Evolutionary conservation across 1,140 invertebrate genomes (phyloP).

Genomic region (Trialeurodes vaporariorum): DNA sequence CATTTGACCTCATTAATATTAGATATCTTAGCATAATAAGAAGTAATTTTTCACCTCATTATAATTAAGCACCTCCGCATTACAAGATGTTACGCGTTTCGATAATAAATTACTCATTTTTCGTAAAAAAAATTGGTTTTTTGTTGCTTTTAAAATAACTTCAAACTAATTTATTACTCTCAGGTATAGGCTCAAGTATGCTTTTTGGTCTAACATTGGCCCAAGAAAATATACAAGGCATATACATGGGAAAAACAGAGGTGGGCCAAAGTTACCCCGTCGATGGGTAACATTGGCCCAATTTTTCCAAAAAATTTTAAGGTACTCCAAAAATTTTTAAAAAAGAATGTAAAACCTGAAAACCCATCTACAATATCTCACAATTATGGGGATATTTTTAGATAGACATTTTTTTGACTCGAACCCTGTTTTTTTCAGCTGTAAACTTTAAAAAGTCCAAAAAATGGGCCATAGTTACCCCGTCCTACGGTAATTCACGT

Average conservation of each 20-base stretch:
- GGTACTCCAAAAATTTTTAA: neutral
- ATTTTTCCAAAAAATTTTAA: constrained; percentile 3
- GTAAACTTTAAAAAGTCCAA: too few species aligned
- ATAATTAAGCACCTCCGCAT: neutral
- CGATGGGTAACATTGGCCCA: constrained; percentile 11
- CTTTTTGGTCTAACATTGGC: too few species aligned
- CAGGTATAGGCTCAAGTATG: too few species aligned
- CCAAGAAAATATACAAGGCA: constrained; percentile 1
- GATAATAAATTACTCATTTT: neutral
- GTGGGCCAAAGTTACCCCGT: constrained; percentile 13
- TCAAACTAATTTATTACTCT: too few species aligned
- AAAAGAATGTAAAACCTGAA: too few species aligned
- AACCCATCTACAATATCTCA: too few species aligned
- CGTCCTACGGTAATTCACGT: too few species aligned
- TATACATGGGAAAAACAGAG: neutral
- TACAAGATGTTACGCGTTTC: constrained; percentile 3
- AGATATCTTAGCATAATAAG: neutral
- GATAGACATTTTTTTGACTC: too few species aligned
- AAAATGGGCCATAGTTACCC: too few species aligned
- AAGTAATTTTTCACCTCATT: constrained; percentile 3
- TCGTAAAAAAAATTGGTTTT: constrained; percentile 1
- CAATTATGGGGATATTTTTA: too few species aligned
- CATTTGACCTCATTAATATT: too few species aligned
- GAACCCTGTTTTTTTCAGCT: too few species aligned
- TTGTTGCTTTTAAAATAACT: neutral